These are phyloP conservation scores for Gambusia yucatana DNA, from an alignment of 2,797 vertebrate genomes.

Conservation along the genomic window DNA sequence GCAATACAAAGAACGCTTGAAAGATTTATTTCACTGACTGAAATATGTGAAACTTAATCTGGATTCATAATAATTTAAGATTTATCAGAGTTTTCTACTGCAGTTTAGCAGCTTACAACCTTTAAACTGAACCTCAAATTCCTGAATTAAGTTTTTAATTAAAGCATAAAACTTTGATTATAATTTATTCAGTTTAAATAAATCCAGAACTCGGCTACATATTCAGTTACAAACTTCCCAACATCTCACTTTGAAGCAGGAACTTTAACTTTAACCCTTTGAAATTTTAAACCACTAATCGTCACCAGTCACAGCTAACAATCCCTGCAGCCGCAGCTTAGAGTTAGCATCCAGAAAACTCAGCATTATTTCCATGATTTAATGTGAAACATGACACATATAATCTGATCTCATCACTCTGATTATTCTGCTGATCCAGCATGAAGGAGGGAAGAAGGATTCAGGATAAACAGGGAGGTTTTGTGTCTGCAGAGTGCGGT, in stretches of 20 bases:
- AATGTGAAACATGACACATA: slow-evolving; percentile 47
- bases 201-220: slow-evolving; percentile 18
- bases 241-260: slow-evolving; percentile 21
- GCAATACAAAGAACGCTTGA: no score
- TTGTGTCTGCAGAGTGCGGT: slow-evolving; percentile 47
- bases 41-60: background rate
- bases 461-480: slow-evolving; percentile 48
- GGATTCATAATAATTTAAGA: background rate
- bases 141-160: background rate
- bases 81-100: background rate
- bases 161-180: background rate
- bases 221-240: slow-evolving; percentile 48
- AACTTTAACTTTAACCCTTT: slow-evolving; percentile 38
- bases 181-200: slow-evolving; percentile 8
- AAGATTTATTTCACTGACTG: no score
- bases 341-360: slow-evolving; percentile 52
- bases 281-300: slow-evolving; percentile 28
- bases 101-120: background rate
- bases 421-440: slow-evolving; percentile 59
- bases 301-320: background rate
- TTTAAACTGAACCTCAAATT: background rate
- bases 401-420: slow-evolving; percentile 48
- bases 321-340: slow-evolving; percentile 29
- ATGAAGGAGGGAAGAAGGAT: slow-evolving; percentile 15
- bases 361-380: slow-evolving; percentile 25